These are phyloP conservation scores for Dermolepida albohirtum DNA, from an alignment of 2,888 invertebrate genomes.

Conservation along the genomic window DNA sequence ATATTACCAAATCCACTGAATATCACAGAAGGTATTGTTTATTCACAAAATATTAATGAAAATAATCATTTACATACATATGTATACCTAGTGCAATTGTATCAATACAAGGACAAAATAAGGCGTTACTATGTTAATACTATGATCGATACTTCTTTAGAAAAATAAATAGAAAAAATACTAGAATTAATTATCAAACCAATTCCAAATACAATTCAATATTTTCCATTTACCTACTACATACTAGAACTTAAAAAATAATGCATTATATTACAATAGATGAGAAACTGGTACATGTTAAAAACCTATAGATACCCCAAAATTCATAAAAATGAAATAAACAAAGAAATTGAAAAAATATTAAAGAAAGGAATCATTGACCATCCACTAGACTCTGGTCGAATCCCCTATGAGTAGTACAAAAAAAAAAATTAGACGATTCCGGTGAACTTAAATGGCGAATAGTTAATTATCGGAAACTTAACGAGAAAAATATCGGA, in stretches of 20 bases:
- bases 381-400: slow-evolving; percentile 50
- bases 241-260: slow-evolving; percentile 53
- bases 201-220: slow-evolving; percentile 34
- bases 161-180: neutral
- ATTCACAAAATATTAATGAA: too few relatives aligned
- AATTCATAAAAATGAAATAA: slow-evolving; percentile 56
- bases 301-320: slow-evolving; percentile 59
- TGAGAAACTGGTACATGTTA: slow-evolving; percentile 52
- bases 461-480: slow-evolving; percentile 57
- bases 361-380: slow-evolving; percentile 53
- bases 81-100: slow-evolving; percentile 20
- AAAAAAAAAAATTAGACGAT: slow-evolving; percentile 56
- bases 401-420: slow-evolving; percentile 54
- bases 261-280: too few relatives aligned
- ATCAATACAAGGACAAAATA: neutral
- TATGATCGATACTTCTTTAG: slow-evolving; percentile 2
- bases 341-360: slow-evolving; percentile 54
- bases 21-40: slow-evolving; percentile 1
- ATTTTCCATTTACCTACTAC: slow-evolving; percentile 51
- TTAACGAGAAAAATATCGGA: slow-evolving; percentile 59
- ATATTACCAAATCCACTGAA: too few relatives aligned
- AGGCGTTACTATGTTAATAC: slow-evolving; percentile 10
- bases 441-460: slow-evolving; percentile 54
- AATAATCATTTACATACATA: neutral
- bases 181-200: too few relatives aligned